phyloP scores from a whole-genome alignment of 2,113 vertebrate species.

The Cariama cristata region DNA sequence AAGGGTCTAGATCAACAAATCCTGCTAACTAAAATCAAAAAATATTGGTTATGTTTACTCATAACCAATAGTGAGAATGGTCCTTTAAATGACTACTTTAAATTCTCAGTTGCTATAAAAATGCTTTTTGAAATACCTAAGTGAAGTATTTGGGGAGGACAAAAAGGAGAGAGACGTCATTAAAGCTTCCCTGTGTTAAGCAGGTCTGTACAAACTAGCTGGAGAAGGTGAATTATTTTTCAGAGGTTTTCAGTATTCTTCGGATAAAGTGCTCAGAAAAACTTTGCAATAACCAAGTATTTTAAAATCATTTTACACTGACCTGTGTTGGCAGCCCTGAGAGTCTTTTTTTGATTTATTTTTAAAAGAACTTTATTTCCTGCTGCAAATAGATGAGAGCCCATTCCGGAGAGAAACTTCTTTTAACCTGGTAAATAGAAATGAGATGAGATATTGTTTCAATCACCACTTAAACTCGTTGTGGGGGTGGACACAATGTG shows the following conservation, averaged over 20 bases:
- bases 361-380: conserved; percentile 34
- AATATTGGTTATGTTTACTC: neutral
- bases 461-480: conserved; percentile 11
- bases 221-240: neutral
- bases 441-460: conserved; percentile 46
- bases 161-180: neutral
- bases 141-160: neutral
- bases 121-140: neutral
- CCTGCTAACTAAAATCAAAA: too few relatives aligned
- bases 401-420: neutral
- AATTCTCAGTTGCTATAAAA: neutral
- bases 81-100: neutral
- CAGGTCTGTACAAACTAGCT: neutral
- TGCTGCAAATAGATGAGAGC: neutral
- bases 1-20: too few relatives aligned
- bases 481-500: neutral
- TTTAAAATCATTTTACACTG: conserved; percentile 8
- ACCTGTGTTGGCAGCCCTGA: neutral
- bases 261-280: neutral
- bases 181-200: neutral
- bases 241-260: neutral
- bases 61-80: neutral
- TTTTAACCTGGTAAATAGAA: conserved; percentile 33
- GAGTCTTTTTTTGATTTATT: conserved; percentile 10
- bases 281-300: neutral